Base-by-base conservation (phyloP, 1,140 invertebrate genomes). In the Hycleus phaleratus region DNA sequence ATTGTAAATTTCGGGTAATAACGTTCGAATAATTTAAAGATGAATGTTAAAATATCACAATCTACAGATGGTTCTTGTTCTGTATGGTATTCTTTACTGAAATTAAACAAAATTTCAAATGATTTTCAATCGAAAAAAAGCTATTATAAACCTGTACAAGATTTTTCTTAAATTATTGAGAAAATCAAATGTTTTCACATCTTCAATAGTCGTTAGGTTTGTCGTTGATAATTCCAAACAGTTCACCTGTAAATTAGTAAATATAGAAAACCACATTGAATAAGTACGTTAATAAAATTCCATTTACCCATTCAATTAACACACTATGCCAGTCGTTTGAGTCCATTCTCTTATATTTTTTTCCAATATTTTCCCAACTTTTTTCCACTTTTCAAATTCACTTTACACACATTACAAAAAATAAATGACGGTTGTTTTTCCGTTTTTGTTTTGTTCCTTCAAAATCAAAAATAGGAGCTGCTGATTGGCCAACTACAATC, bases 271-370 rank as follows among this genome's bases (percentile, higher is more conserved):
- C 10, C 1, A 39, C 38, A 42, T 42, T 42, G 5, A n/a, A 42
- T 42, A 5, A 38, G 5, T 38, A 7, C 38, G 10, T 39, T 39
- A 7, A 39, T 10, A 39, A 51, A 40, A 42, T 32, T 49, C 18
- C 40, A 57, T 53, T 65, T 66, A 69, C 70, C 70, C 70, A 72
- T 61, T 72, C 68, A 38, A 72, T 49, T 51, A 72, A 60, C 43
- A 71, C 56, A 12, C 44, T 50, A 45, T 71, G 61, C 70, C 70
- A 72, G 50, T 65, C 60, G 42, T 59, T 39, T 47, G 51, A 50
- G 47, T 61, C 60, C 64, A 68, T 68, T 48, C 56, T 61, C 2
- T 18, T 18, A 18, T 18, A 18, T 18, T 18, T 18, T 18, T 18
- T 2, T 18, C 18, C 18, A 18, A 18, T 18, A 18, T 18, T 18